Conservation (phyloP, 2,797 vertebrate genomes). For the Heliangelus exortis region DNA sequence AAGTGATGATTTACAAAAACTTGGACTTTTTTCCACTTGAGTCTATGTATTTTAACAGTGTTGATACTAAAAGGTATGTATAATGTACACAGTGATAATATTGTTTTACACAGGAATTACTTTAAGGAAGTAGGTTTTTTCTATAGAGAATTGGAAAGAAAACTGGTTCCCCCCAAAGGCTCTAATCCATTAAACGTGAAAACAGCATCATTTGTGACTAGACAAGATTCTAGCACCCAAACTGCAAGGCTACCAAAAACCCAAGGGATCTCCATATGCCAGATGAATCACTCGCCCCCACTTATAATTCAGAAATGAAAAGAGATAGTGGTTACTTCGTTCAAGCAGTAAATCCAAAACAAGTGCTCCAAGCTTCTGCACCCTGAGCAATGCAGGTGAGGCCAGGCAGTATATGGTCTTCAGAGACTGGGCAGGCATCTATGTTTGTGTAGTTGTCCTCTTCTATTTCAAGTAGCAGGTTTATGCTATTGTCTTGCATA, state of each 20-base stretch:
- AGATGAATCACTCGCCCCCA: conserved; percentile 37
- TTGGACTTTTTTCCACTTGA: not conserved
- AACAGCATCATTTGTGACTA: not conserved
- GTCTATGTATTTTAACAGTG: not conserved
- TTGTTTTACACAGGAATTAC: not conserved
- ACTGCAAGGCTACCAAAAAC: not conserved
- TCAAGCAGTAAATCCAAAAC: conserved; percentile 25
- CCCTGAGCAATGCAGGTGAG: not conserved
- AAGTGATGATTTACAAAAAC: not conserved
- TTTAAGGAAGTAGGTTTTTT: not conserved
- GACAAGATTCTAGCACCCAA: conserved; percentile 5
- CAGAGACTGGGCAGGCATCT: not conserved
- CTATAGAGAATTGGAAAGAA: not conserved
- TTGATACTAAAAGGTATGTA: not conserved
- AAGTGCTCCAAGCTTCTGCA: not conserved
- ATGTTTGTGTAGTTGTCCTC: not conserved
- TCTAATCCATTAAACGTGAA: not conserved
- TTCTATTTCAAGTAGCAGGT: not conserved
- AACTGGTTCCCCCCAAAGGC: not conserved
- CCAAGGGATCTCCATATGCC: not conserved
- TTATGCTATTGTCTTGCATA: conserved; percentile 31
- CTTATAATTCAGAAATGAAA: conserved; percentile 31
- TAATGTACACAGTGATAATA: not conserved
- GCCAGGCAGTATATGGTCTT: not conserved
- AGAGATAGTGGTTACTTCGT: conserved; percentile 15